Evolutionary conservation across 1,140 invertebrate genomes (phyloP).

Genomic region (Panonychus citri): DNA sequence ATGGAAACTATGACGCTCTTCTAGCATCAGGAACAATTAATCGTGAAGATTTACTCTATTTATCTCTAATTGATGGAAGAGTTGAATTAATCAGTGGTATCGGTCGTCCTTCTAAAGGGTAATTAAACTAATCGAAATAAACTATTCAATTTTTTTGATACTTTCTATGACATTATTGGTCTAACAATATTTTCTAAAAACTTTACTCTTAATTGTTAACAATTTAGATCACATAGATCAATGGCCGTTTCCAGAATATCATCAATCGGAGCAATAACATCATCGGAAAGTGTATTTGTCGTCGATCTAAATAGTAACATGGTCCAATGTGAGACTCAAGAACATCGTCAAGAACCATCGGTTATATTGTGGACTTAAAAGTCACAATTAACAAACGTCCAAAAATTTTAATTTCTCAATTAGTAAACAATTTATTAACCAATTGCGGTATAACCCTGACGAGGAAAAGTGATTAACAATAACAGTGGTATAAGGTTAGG

Average conservation of each 20-base stretch:
- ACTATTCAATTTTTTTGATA: too few relatives aligned
- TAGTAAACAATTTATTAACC: too few relatives aligned
- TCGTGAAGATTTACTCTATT: constrained; percentile 46
- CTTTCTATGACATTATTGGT: too few relatives aligned
- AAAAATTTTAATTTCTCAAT: too few relatives aligned
- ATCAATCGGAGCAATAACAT: constrained; percentile 5
- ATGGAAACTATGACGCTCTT: constrained; percentile 50
- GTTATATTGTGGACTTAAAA: constrained; percentile 9
- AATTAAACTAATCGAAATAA: too few relatives aligned
- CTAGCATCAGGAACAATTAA: constrained; percentile 37
- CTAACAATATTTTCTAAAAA: too few relatives aligned
- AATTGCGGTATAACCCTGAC: too few relatives aligned
- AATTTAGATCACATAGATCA: constrained; percentile 2
- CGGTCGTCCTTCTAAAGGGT: constrained; percentile 26
- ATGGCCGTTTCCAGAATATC: constrained; percentile 3
- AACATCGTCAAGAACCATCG: constrained; percentile 6
- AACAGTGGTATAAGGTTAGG: too few relatives aligned
- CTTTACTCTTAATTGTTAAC: background rate
- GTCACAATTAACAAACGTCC: too few relatives aligned
- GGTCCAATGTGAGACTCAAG: constrained; percentile 7
- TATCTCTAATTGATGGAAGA: constrained; percentile 48
- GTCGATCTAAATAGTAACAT: constrained; percentile 8
- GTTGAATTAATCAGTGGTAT: constrained; percentile 54
- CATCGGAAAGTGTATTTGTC: constrained; percentile 7
- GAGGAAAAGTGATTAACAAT: too few relatives aligned